Evolutionary conservation across 1,140 invertebrate genomes (phyloP).

Genomic region (Drosophila punjabiensis): DNA sequence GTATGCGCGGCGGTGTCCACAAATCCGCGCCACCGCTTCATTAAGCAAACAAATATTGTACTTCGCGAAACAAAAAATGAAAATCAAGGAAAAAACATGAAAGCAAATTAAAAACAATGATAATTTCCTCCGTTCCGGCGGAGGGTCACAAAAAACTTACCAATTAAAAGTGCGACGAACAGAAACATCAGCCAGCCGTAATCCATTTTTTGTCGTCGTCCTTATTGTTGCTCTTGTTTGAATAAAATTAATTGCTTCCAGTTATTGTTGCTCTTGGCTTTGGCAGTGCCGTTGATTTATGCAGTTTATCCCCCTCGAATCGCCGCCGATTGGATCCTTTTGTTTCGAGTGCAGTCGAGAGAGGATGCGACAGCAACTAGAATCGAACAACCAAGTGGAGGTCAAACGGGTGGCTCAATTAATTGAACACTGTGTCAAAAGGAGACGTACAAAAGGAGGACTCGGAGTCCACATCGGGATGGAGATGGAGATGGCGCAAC

Average conservation of each 20-base stretch:
- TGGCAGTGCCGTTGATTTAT: conserved; percentile 47
- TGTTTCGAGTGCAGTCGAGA: conserved; percentile 34
- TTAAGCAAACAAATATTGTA: conserved; percentile 52
- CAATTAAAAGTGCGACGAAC: conserved; percentile 66
- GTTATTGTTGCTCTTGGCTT: conserved; percentile 53
- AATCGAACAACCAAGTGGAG: conserved; percentile 41
- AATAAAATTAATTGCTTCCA: conserved; percentile 71
- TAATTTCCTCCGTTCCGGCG: conserved; percentile 24
- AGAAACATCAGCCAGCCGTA: conserved; percentile 70
- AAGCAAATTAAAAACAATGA: conserved; percentile 33
- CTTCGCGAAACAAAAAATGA: not conserved
- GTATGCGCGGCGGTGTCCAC: conserved; percentile 53
- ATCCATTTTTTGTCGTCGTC: conserved; percentile 68
- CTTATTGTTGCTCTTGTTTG: conserved; percentile 43
- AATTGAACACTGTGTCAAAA: conserved; percentile 77
- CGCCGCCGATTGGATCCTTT: conserved; percentile 21
- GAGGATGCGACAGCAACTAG: conserved; percentile 43
- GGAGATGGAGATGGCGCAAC: conserved; percentile 12
- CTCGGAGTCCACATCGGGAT: conserved; percentile 17
- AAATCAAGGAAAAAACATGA: conserved; percentile 9
- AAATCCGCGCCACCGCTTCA: conserved; percentile 40
- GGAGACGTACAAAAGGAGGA: conserved; percentile 27
- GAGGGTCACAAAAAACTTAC: conserved; percentile 62
- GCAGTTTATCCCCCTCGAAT: conserved; percentile 30
- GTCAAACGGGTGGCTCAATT: conserved; percentile 64